Percentiles rank a stretch among this genome's conserved stretches.
Evolutionary conservation across 2,113 vertebrate genomes (phyloP).

Genomic region (Microtus pennsylvanicus): DNA sequence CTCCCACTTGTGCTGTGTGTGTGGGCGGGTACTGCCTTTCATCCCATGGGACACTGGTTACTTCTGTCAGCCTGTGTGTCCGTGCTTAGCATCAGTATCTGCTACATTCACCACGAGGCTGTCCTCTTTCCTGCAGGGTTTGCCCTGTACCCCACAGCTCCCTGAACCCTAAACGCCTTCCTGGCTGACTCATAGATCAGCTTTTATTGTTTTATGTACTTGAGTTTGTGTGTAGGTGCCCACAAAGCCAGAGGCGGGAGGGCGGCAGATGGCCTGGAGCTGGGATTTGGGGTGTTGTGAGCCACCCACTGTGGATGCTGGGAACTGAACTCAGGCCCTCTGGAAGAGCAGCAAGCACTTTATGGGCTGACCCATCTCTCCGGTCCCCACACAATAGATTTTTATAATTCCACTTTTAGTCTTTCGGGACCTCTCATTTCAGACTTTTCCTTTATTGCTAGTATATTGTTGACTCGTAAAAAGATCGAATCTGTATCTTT

Average conservation of each 20-base stretch:
- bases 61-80: not conserved
- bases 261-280: no score
- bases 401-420: not conserved
- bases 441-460: not conserved
- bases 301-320: not conserved
- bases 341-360: not conserved
- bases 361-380: not conserved
- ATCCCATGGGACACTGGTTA: fast-evolving
- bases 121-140: not conserved
- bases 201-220: no score
- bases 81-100: not conserved
- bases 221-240: not conserved
- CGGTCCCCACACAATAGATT: not conserved
- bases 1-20: fast-evolving
- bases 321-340: not conserved
- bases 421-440: not conserved
- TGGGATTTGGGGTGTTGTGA: no score
- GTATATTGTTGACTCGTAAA: not conserved
- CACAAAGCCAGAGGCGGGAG: not conserved
- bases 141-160: not conserved
- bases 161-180: not conserved
- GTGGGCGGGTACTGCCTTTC: fast-evolving
- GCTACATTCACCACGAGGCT: not conserved
- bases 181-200: not conserved
- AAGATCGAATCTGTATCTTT: not conserved